These are phyloP conservation scores for Lissonota sp. DNA, from an alignment of 2,888 invertebrate genomes.

Conservation along the genomic window DNA sequence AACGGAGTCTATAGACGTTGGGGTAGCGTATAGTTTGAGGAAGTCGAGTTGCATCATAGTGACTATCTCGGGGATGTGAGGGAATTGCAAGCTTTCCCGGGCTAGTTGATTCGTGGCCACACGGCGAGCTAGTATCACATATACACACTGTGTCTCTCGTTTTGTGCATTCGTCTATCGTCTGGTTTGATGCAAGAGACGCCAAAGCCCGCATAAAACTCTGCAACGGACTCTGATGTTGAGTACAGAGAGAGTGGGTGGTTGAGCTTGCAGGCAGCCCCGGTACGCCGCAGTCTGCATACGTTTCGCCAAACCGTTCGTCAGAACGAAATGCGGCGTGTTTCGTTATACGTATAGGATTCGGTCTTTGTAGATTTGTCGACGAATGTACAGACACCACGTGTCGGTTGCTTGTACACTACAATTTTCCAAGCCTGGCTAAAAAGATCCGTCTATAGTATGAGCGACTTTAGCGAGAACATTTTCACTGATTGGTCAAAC, in stretches of 20 bases:
- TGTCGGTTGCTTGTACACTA: slow-evolving; percentile 1
- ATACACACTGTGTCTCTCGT: neutral
- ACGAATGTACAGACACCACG: slow-evolving; percentile 20
- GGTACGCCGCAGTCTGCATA: slow-evolving; percentile 16
- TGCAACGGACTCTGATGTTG: slow-evolving; percentile 50
- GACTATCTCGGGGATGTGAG: slow-evolving; percentile 11
- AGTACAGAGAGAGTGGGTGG: slow-evolving; percentile 4
- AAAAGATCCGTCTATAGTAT: too few relatives aligned
- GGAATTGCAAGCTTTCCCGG: slow-evolving; percentile 26
- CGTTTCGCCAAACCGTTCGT: neutral
- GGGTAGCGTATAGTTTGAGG: slow-evolving; percentile 9
- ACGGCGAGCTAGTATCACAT: neutral
- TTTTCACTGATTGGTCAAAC: neutral
- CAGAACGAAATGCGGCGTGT: slow-evolving; percentile 12
- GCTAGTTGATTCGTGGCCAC: neutral
- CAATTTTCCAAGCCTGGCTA: too few relatives aligned
- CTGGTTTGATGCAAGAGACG: slow-evolving; percentile 52
- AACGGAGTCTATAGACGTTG: slow-evolving; percentile 1
- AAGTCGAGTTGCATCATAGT: neutral
- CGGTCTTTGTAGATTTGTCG: slow-evolving; percentile 25
- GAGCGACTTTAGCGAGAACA: too few relatives aligned
- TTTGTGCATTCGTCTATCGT: neutral
- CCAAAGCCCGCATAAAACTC: slow-evolving; percentile 62
- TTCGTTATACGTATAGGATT: neutral
- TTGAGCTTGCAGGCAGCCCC: neutral